Base-by-base conservation (phyloP, 2,888 invertebrate genomes). In the Acronicta alni region DNA sequence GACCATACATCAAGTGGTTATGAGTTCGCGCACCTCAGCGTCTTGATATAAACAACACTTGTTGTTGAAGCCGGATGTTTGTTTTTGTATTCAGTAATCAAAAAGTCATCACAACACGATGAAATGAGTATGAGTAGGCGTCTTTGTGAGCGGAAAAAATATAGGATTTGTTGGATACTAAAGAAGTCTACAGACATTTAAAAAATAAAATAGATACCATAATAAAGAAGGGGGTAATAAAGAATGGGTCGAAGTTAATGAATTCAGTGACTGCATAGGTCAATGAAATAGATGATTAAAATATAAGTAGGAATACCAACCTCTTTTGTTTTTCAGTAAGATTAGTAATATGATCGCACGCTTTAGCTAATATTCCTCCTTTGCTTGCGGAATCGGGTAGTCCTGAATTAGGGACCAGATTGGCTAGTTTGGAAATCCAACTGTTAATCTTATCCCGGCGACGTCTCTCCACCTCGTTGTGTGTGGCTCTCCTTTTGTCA, bases 391-490 rank as follows among this genome's bases (percentile, higher is more conserved):
- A 91, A 49, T 95, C 96, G 23, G 92, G 86, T 14, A 96, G 95
- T 6, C 96, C 96, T 69, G 96, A 96, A 70, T 95, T 93, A 71
- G 99, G 99, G 53, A 99, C 97, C 70, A 99, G 96, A 84, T 98
- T 91, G 2, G 98, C 98, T 58, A 99, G 92, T 88, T 98, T 98
- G 49, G 97, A 96, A 73, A 99, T 99, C 99, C 99, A 99, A 84
- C 97, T 98, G 89, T 99, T 99, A 69, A 99, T 99, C 95, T 99
- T 99, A 85, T 99, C 99, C 76, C 99, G 94, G 44, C 99, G 95
- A 67, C 99, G 94, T 77, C 99, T 95, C 89, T 99, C 99, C 2
- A 99, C 99, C 95, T 99, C 99, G 86, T 99, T 99, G 88, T 99
- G 99, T 17, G 98, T 99, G 3, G 98, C 98, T 85, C 99, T 95